Evolutionary conservation across 2,797 vertebrate genomes (phyloP), one percentile per base, ranked within the genome.

Genomic region (Semotilus atromaculatus): DNA sequence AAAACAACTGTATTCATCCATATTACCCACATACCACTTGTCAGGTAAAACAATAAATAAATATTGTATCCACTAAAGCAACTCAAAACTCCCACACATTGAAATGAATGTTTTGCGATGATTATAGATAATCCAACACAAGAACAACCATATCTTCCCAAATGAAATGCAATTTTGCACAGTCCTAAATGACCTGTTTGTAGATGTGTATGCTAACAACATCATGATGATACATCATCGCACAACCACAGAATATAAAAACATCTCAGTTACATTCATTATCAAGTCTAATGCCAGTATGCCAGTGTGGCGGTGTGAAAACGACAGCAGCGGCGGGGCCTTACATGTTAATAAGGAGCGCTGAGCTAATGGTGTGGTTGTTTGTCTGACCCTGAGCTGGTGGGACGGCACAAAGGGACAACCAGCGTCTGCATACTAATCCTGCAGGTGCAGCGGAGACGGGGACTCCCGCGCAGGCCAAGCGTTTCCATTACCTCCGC

Each of bases 341-440:
- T 62, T 45, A 74, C 82, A 88, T 88, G 77, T 83, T 89, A 86
- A 87, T 86, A 84, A 83, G 80, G n/a, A 40, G 40, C 40, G 60
- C 74, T 87, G 88, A 88, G 87, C 88, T 88, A 90, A 91, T 90
- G 74, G 72, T 2, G 51, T 62, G 81, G 82, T 89, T 90, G 88
- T 89, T 89, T 88, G 81, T 75, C 82, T 90, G 87, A 81, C 89
- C 89, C 87, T 85, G 75, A 76, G 74, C 86, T 80, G 85, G 73
- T 87, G 66, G 71, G 75, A 83, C 0, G 26, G 60, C 55, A 40
- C 64, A 62, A 62, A 75, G 58, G 60, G 38, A 60, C 64, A 36
- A 68, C 73, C 43, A 86, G 34, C 40, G 73, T 72, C 86, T 86
- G 90, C 84, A 89, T 91, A 83, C 81, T 90, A 91, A 91, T 91